phyloP scores from a whole-genome alignment of 2,113 vertebrate genomes.

The Pollachius pollachius region DNA sequence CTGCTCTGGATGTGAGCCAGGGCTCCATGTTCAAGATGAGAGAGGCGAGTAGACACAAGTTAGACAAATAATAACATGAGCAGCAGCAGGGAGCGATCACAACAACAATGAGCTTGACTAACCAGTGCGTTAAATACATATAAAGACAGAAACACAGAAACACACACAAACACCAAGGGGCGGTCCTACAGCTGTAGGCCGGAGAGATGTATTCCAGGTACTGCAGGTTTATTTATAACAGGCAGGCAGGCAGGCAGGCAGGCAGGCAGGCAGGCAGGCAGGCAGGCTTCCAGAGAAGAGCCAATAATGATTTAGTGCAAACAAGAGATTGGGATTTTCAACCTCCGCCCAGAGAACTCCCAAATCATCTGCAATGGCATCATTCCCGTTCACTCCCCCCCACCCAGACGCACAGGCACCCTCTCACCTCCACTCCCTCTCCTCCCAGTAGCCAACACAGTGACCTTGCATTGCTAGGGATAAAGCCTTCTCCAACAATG shows the following conservation, averaged over 20 bases:
- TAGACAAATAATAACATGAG: neutral
- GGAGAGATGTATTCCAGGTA: too few species aligned
- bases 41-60: too few species aligned
- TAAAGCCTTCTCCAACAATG: slow-evolving; percentile 56
- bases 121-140: neutral
- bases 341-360: slow-evolving; percentile 29
- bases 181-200: too few species aligned
- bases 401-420: slow-evolving; percentile 18
- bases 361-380: slow-evolving; percentile 42
- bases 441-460: slow-evolving; percentile 18
- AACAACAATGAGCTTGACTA: too few species aligned
- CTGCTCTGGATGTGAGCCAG: too few species aligned
- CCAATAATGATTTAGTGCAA: slow-evolving; percentile 56
- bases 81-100: too few species aligned
- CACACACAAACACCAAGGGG: slow-evolving; percentile 6
- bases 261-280: neutral
- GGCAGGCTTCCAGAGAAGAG: slow-evolving; percentile 41
- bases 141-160: slow-evolving; percentile 7
- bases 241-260: too few species aligned
- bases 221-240: too few species aligned
- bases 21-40: too few species aligned
- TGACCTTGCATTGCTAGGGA: slow-evolving; percentile 51
- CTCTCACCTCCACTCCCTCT: neutral
- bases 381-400: slow-evolving; percentile 25
- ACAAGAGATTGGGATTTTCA: slow-evolving; percentile 58